These are phyloP conservation scores for Glomeris maerens DNA, from an alignment of 1,140 invertebrate species.

Conservation along the genomic window DNA sequence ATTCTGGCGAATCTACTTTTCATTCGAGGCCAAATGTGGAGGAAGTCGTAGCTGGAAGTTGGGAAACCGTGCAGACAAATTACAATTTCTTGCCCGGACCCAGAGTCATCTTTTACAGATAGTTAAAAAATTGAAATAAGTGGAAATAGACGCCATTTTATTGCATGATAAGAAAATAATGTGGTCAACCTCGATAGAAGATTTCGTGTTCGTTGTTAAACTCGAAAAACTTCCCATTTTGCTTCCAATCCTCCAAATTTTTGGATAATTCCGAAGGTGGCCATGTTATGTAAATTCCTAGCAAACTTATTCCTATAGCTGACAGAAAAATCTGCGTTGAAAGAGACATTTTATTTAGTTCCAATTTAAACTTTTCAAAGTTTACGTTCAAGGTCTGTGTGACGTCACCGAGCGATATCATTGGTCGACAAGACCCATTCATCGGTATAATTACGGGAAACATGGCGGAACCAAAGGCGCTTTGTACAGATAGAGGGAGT, in stretches of 20 bases:
- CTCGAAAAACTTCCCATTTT: neutral
- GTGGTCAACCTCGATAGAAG: neutral
- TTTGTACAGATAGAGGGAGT: too few relatives aligned
- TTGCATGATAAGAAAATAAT: neutral
- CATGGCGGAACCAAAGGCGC: too few relatives aligned
- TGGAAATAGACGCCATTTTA: neutral
- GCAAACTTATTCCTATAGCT: neutral
- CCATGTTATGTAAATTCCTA: neutral
- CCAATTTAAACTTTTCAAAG: neutral
- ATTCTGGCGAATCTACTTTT: constrained; percentile 21
- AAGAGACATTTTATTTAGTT: neutral
- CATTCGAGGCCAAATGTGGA: constrained; percentile 20
- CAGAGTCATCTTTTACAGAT: neutral
- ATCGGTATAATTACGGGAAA: too few relatives aligned
- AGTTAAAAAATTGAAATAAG: too few relatives aligned
- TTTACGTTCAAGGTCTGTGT: too few relatives aligned
- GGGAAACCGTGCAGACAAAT: constrained; percentile 28
- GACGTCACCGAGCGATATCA: too few relatives aligned
- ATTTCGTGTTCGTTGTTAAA: neutral
- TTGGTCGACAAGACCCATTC: too few relatives aligned
- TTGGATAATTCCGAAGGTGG: neutral
- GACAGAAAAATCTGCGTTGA: neutral
- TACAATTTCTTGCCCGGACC: constrained; percentile 8
- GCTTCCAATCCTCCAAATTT: neutral
- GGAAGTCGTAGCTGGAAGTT: constrained; percentile 22